A percentile compares a stretch with the other conserved stretches of the same genome.
These are phyloP conservation scores for Semotilus atromaculatus DNA, from an alignment of 2,797 vertebrate genomes.

Conservation along the genomic window DNA sequence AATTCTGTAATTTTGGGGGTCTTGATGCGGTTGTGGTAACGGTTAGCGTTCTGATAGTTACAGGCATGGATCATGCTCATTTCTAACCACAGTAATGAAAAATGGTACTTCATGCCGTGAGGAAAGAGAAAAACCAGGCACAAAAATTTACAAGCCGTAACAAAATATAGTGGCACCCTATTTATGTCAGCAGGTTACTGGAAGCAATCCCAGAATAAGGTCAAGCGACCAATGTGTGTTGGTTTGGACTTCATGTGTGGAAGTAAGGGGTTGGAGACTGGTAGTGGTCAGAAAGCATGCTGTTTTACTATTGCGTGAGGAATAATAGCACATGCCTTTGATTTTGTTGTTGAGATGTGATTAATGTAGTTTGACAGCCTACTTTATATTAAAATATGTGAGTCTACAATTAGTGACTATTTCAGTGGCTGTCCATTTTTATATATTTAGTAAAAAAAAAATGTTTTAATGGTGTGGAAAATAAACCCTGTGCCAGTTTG, in stretches of 20 bases:
- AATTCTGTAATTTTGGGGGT: not conserved
- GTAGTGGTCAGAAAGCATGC: not conserved
- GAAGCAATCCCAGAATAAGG: constrained; percentile 56
- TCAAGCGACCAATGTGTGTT: constrained; percentile 22
- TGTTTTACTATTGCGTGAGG: constrained; percentile 8
- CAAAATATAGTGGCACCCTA: constrained; percentile 69
- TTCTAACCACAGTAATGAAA: constrained; percentile 76
- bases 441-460: not conserved
- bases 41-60: constrained; percentile 68
- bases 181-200: constrained; percentile 72
- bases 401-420: constrained; percentile 5
- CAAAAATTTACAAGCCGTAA: constrained; percentile 71
- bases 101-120: constrained; percentile 76
- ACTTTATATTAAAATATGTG: constrained; percentile 1
- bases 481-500: not conserved
- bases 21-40: constrained; percentile 55
- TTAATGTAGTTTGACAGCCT: constrained; percentile 4
- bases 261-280: not conserved
- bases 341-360: not conserved
- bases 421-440: not conserved
- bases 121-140: constrained; percentile 68
- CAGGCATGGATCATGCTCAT: constrained; percentile 65
- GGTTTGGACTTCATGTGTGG: constrained; percentile 5
- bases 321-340: constrained; percentile 1
- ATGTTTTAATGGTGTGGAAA: not conserved